These are phyloP conservation scores for Pseudomyrmex sp. DNA, from an alignment of 1,140 invertebrate genomes.

Conservation along the genomic window DNA sequence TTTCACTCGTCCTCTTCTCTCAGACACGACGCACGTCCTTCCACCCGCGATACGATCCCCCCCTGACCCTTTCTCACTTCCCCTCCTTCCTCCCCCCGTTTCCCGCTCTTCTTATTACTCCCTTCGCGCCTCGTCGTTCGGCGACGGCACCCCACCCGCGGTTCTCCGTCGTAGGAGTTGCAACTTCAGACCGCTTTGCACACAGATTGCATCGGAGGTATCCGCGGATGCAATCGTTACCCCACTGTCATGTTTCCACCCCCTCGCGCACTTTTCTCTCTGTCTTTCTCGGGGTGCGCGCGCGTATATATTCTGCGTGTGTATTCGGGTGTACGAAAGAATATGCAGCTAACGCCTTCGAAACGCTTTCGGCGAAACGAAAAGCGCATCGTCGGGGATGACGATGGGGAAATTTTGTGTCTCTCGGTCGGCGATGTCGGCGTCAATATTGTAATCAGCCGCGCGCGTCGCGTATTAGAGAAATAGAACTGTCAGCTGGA, in stretches of 20 bases:
- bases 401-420: conserved; percentile 59
- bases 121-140: conserved; percentile 13
- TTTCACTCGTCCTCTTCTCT: conserved; percentile 37
- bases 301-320: conserved; percentile 26
- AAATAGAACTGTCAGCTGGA: too few species aligned
- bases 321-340: neutral
- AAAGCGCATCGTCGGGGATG: conserved; percentile 64
- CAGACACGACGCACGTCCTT: conserved; percentile 61
- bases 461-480: conserved; percentile 9
- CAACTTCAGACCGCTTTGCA: conserved; percentile 78
- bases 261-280: conserved; percentile 24
- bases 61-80: neutral
- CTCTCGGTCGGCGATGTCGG: conserved; percentile 60
- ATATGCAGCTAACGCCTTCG: conserved; percentile 46
- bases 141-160: conserved; percentile 26
- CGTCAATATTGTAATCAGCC: conserved; percentile 51
- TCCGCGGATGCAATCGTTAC: conserved; percentile 82
- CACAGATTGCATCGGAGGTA: conserved; percentile 81
- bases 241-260: conserved; percentile 69
- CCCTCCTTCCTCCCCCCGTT: neutral
- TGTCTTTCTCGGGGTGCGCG: conserved; percentile 7
- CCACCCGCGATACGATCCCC: conserved; percentile 14
- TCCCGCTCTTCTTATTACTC: neutral
- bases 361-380: conserved; percentile 50
- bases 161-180: conserved; percentile 61